Base-by-base conservation (phyloP, 2,888 invertebrate species). In the Microctonus brassicae region DNA sequence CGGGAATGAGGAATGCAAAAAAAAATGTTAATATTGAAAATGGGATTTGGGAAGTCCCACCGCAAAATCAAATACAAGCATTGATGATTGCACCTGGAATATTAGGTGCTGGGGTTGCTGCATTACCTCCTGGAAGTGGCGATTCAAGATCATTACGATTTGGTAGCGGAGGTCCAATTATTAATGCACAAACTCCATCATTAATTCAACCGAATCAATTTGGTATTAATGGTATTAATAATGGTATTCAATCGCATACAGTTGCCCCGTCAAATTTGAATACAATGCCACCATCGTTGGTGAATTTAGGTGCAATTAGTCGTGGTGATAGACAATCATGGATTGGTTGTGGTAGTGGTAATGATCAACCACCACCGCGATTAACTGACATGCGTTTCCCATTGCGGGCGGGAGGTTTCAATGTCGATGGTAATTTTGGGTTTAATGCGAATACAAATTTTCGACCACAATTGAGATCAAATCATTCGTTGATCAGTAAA, bases 381-480 rank as follows among this genome's bases (percentile, higher is more conserved):
- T 2, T 65, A 58, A 52, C 64, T 29, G 74, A 66, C 26, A 58
- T 24, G 20, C 77, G 83, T 64, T 81, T 82, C 70, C 79, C 81
- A 0, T 73, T 79, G 0, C 79, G 83, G 33, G 76, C 80, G 13
- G 81, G 77, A 13, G 80, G 82, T 5, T 85, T 81, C 53, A 77
- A 75, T 11, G 24, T 26, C 24, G 85, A 80, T 71, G 81, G 77
- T 67, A 78, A 70, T 5, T 80, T 72, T 29, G 72, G 79, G 64
- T 79, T 78, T 26, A 72, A 75, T 52, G 36, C 68, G 13, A 75
- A 76, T 34, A 63, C 72, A 0, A 69, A 53, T 53, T 75, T 88
- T 90, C 34, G 91, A 90, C 78, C 89, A 89, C 10, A 89, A 88
- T 75, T 89, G 89, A 17, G 89, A 90, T 73, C 72, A 73, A 72